Evolutionary conservation across 2,113 vertebrate genomes (phyloP).

Genomic region (Brachyistius frenatus): DNA sequence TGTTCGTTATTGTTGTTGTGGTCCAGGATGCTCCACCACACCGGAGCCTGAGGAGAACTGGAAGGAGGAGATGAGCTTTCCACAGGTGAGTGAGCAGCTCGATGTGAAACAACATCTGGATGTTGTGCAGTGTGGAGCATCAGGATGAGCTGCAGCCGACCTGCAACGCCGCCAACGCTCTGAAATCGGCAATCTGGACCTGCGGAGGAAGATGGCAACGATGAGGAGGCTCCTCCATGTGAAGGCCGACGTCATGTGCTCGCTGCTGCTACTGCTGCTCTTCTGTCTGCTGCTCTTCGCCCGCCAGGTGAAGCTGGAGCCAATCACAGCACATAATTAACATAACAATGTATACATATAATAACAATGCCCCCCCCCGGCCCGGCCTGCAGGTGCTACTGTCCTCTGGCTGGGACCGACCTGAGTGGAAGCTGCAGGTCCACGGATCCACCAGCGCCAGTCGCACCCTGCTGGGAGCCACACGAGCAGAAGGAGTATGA

Average conservation of each 20-base stretch:
- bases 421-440: constrained; percentile 52
- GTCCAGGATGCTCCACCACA: constrained; percentile 2
- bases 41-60: not conserved
- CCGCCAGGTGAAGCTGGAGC: constrained; percentile 77
- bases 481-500: constrained; percentile 29
- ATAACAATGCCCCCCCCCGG: no score
- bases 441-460: constrained; percentile 65
- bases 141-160: no score
- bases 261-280: constrained; percentile 84
- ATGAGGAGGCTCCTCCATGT: constrained; percentile 88
- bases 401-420: constrained; percentile 52
- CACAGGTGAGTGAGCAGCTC: no score
- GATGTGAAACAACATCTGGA: no score
- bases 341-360: no score
- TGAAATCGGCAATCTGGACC: constrained; percentile 1
- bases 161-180: not conserved
- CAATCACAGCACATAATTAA: not conserved
- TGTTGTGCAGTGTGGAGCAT: no score
- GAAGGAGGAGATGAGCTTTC: constrained; percentile 8
- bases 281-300: constrained; percentile 90
- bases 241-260: constrained; percentile 90
- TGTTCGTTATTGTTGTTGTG: not conserved
- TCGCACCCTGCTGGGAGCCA: constrained; percentile 60
- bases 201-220: constrained; percentile 63
- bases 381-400: constrained; percentile 49